phyloP scores from a whole-genome alignment of 2,888 invertebrate genomes.

The Gymnoscelis rufifasciata region DNA sequence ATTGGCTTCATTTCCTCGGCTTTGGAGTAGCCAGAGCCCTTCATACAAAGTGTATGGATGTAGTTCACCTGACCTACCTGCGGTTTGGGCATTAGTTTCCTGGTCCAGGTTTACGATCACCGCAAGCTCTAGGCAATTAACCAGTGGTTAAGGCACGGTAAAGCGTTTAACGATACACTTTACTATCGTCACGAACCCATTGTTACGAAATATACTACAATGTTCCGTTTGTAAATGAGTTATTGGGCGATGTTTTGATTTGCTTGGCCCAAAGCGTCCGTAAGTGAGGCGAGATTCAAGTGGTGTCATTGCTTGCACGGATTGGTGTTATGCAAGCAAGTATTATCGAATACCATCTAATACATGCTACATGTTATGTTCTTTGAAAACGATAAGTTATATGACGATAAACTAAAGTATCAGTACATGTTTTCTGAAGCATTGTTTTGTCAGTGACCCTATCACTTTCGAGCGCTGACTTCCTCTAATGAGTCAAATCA shows the following conservation, averaged over 20 bases:
- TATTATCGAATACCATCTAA: neutral
- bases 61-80: constrained; percentile 57
- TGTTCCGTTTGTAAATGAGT: constrained; percentile 34
- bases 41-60: constrained; percentile 32
- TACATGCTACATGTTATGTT: neutral
- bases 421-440: constrained; percentile 1
- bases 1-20: too few species aligned
- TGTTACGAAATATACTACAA: constrained; percentile 54
- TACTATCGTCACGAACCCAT: constrained; percentile 54
- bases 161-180: constrained; percentile 51
- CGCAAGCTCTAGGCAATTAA: constrained; percentile 64
- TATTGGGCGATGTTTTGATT: constrained; percentile 23
- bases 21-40: neutral
- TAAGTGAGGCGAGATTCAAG: constrained; percentile 3
- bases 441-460: constrained; percentile 25
- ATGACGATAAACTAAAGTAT: constrained; percentile 1
- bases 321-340: neutral
- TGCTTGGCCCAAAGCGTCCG: constrained; percentile 11
- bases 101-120: constrained; percentile 51
- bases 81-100: constrained; percentile 70
- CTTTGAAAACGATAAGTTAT: neutral
- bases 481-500: constrained; percentile 64
- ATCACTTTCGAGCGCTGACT: constrained; percentile 48
- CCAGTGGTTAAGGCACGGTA: constrained; percentile 54
- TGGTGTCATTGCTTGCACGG: neutral